Conservation (phyloP, 35 echinoderm and acorn worm species). For the Lytechinus pictus region DNA sequence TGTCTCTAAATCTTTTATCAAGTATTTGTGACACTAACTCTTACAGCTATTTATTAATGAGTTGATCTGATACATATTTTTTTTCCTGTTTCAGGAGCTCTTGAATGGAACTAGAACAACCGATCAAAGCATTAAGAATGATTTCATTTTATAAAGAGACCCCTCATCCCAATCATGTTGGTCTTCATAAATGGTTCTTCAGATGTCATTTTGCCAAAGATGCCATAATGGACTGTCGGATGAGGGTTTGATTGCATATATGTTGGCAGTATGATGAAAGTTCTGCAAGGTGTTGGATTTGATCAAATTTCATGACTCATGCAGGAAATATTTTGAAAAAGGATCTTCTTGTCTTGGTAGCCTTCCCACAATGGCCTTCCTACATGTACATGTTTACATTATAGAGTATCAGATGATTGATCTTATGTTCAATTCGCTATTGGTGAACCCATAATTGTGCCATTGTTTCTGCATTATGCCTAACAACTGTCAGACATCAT, state of each 20-base stretch:
- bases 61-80: too few species aligned
- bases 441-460: too few species aligned
- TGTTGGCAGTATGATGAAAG: neutral
- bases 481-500: too few species aligned
- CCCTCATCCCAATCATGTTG: neutral
- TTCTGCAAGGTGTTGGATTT: neutral
- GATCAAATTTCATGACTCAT: neutral
- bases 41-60: too few species aligned
- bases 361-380: neutral
- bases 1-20: too few species aligned
- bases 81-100: constrained; percentile 1
- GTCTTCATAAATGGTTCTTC: neutral
- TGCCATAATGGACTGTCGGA: neutral
- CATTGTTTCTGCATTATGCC: too few species aligned
- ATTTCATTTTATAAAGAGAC: neutral
- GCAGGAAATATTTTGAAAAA: neutral
- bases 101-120: constrained; percentile 10
- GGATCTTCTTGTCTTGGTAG: neutral
- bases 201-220: neutral
- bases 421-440: too few species aligned
- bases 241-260: neutral
- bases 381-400: neutral
- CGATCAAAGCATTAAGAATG: neutral
- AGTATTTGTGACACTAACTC: too few species aligned
- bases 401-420: too few species aligned